Evolutionary conservation across 2,888 invertebrate species (phyloP).

Genomic region (Cancer borealis): DNA sequence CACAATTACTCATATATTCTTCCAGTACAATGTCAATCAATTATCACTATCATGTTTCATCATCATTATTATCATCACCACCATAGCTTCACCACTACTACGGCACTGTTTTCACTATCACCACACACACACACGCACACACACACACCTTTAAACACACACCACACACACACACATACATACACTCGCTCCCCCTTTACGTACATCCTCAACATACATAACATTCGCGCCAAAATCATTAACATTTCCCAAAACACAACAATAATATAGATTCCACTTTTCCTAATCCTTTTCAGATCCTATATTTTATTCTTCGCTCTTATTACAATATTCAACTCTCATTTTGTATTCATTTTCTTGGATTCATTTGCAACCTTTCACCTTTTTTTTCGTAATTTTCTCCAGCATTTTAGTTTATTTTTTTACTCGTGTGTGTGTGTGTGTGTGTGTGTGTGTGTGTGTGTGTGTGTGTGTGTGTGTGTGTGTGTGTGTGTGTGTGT

Average conservation of each 20-base stretch:
- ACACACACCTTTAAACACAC: too few relatives aligned
- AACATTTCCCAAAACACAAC: too few relatives aligned
- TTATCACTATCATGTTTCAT: not conserved
- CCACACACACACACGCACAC: not conserved
- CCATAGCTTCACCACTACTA: not conserved
- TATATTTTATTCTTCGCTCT: too few relatives aligned
- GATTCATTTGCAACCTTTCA: too few relatives aligned
- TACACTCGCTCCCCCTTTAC: not conserved
- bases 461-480: conserved; percentile 15
- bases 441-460: too few relatives aligned
- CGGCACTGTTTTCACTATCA: not conserved
- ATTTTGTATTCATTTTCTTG: not conserved
- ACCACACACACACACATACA: not conserved
- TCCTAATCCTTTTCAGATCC: too few relatives aligned
- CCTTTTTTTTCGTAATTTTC: too few relatives aligned
- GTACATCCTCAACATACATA: not conserved
- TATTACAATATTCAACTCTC: not conserved
- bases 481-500: conserved; percentile 5
- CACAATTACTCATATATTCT: not conserved
- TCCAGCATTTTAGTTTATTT: too few relatives aligned
- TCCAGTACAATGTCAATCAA: not conserved
- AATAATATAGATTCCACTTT: too few relatives aligned
- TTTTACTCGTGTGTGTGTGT: too few relatives aligned
- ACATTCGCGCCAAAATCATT: too few relatives aligned
- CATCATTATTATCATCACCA: not conserved